phyloP scores from a whole-genome alignment of 1,140 invertebrate species.

The Philopotamus ludificatus region DNA sequence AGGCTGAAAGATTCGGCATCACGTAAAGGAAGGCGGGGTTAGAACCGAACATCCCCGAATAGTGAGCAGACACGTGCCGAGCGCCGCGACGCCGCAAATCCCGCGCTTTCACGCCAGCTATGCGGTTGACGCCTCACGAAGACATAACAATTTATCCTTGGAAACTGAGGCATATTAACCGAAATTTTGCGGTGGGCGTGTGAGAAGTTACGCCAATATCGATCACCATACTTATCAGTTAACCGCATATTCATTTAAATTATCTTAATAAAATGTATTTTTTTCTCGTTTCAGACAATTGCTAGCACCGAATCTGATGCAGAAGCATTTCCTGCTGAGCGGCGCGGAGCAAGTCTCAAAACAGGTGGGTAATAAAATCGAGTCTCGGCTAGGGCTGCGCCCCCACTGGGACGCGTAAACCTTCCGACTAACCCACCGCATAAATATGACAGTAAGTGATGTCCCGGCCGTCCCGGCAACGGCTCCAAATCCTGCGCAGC shows the following conservation, averaged over 20 bases:
- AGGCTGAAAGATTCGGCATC: constrained; percentile 13
- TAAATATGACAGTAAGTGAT: constrained; percentile 11
- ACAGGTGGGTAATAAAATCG: constrained; percentile 55
- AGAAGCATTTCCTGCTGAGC: constrained; percentile 74
- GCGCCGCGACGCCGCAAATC: too few relatives aligned
- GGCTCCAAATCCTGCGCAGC: not conserved
- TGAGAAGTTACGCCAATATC: too few relatives aligned
- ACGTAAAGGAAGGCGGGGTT: too few relatives aligned
- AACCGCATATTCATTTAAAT: not conserved
- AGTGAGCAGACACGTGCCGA: too few relatives aligned
- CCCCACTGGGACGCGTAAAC: constrained; percentile 15
- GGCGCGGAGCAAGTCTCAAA: constrained; percentile 69
- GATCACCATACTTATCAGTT: too few relatives aligned
- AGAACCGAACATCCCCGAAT: too few relatives aligned
- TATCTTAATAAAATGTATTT: too few relatives aligned
- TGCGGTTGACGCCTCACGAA: not conserved
- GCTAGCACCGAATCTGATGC: constrained; percentile 77
- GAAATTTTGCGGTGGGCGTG: too few relatives aligned
- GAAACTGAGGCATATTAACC: not conserved
- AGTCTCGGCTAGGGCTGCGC: not conserved
- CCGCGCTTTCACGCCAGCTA: not conserved
- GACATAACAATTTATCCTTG: not conserved
- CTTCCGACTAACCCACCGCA: not conserved
- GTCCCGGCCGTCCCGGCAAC: not conserved
- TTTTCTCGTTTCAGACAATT: constrained; percentile 68